These are phyloP conservation scores for Microcaecilia unicolor DNA, from an alignment of 2,797 vertebrate genomes.

Conservation along the genomic window DNA sequence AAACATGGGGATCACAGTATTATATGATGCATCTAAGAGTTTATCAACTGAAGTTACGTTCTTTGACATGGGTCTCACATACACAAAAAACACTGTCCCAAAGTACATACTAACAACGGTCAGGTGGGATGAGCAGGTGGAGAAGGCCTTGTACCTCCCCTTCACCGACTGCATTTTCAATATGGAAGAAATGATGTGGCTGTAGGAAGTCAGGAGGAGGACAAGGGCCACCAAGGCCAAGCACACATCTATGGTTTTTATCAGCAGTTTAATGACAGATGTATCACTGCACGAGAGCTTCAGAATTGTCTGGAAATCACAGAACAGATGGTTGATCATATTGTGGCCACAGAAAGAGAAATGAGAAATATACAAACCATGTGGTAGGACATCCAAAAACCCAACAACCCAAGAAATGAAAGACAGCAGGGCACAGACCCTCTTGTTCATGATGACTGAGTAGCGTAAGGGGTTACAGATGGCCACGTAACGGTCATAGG, in stretches of 20 bases:
- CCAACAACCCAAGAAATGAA: conserved; percentile 6
- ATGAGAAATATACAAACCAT: conserved; percentile 11
- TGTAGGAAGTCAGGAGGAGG: conserved; percentile 5
- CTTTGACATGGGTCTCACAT: conserved; percentile 5
- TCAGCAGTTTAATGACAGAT: neutral
- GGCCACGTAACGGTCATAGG: no score
- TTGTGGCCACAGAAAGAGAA: conserved; percentile 25
- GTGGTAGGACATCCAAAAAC: conserved; percentile 17
- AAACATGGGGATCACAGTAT: conserved; percentile 5
- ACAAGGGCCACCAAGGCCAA: conserved; percentile 2
- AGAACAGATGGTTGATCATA: conserved; percentile 25
- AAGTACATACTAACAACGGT: conserved; percentile 15
- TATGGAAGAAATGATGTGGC: neutral
- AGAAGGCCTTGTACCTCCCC: conserved; percentile 4
- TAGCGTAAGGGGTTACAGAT: conserved; percentile 25
- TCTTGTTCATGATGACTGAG: conserved; percentile 5
- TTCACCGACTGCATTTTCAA: neutral
- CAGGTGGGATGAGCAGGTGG: conserved; percentile 14
- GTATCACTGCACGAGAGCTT: conserved; percentile 14
- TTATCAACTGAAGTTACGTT: conserved; percentile 8
- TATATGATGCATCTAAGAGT: conserved; percentile 11
- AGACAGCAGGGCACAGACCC: neutral
- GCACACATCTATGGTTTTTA: conserved; percentile 4
- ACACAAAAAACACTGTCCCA: conserved; percentile 13
- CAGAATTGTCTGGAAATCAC: conserved; percentile 7